Conservation (phyloP, 2,888 invertebrate species). For the Agrochola litura region DNA sequence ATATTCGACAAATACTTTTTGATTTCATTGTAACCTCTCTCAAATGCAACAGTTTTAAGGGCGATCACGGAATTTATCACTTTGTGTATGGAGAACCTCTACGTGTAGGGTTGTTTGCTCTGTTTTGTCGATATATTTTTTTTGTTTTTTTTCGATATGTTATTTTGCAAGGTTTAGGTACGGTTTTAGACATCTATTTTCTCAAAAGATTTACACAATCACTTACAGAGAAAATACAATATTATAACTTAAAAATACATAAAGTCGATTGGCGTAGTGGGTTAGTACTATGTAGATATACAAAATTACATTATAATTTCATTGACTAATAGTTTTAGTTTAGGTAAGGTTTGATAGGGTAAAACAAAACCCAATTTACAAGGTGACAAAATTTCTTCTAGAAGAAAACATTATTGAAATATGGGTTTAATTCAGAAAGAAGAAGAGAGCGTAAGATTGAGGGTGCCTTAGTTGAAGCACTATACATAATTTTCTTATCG, state of each 20-base stretch:
- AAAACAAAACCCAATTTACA: background rate
- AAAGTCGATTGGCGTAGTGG: too few species aligned
- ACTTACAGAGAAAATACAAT: too few species aligned
- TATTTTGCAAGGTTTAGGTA: too few species aligned
- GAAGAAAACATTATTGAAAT: background rate
- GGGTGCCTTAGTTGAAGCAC: background rate
- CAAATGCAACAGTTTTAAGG: conserved; percentile 50
- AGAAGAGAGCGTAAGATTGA: background rate
- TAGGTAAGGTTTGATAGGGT: background rate
- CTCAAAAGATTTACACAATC: too few species aligned
- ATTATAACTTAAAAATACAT: too few species aligned
- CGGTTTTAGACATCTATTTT: too few species aligned
- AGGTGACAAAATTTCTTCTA: background rate
- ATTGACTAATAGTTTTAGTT: too few species aligned
- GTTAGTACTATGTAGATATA: too few species aligned
- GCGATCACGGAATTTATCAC: conserved; percentile 32
- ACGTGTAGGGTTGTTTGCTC: background rate
- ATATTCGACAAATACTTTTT: too few species aligned
- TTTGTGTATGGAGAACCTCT: conserved; percentile 7
- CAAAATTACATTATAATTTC: too few species aligned
- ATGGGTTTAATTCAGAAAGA: background rate
- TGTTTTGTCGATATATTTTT: too few species aligned
- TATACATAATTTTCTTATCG: background rate
- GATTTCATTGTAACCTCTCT: conserved; percentile 54
- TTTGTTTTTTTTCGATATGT: too few species aligned